phyloP scores from a whole-genome alignment of 2,113 vertebrate genomes.

The Sceloporus tristichus region DNA sequence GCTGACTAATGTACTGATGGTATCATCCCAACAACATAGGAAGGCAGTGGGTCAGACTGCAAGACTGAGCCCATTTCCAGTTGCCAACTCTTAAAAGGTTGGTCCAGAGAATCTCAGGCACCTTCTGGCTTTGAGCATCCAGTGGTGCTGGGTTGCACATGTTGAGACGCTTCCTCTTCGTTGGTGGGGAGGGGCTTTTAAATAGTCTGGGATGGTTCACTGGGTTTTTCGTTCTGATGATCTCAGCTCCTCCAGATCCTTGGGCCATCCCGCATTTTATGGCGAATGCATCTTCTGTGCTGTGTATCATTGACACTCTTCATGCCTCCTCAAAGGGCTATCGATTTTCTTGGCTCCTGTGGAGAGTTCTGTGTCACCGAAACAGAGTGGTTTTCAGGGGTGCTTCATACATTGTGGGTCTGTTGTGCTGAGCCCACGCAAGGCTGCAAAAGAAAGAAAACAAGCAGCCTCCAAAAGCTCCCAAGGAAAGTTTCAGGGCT shows the following conservation, averaged over 20 bases:
- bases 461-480: too few relatives aligned
- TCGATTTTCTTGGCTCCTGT: conserved; percentile 67
- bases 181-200: background rate
- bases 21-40: too few relatives aligned
- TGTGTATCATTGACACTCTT: conserved; percentile 42
- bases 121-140: background rate
- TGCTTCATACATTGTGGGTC: conserved; percentile 9
- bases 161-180: background rate
- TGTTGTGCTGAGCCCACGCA: background rate
- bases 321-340: conserved; percentile 58
- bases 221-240: conserved; percentile 29
- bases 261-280: conserved; percentile 31
- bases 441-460: background rate
- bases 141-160: background rate
- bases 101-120: background rate
- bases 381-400: conserved; percentile 54
- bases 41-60: too few relatives aligned
- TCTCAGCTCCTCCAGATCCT: background rate
- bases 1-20: background rate
- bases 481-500: background rate
- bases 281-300: conserved; percentile 45
- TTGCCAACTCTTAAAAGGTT: background rate
- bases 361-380: conserved; percentile 57
- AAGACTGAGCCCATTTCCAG: background rate
- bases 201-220: too few relatives aligned